Conservation (phyloP, 2,797 vertebrate species). For the Rhinatrema bivittatum region DNA sequence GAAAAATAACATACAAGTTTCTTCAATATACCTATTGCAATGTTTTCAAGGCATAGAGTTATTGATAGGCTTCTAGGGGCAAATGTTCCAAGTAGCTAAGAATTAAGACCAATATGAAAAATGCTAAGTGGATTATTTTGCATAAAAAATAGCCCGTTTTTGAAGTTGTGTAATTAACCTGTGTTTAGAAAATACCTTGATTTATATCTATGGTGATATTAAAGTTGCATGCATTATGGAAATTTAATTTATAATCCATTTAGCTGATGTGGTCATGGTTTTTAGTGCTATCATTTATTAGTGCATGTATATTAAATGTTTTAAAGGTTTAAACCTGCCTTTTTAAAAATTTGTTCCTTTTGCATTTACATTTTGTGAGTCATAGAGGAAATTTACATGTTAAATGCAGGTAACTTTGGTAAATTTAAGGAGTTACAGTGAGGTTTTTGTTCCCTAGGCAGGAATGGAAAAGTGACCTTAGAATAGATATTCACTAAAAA, state of each 20-base stretch:
- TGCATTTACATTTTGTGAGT: constrained; percentile 86
- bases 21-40: constrained; percentile 76
- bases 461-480: constrained; percentile 53
- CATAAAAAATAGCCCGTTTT: constrained; percentile 95
- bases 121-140: constrained; percentile 98
- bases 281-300: constrained; percentile 97
- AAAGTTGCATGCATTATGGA: constrained; percentile 97
- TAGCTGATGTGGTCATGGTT: constrained; percentile 95
- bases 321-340: constrained; percentile 73
- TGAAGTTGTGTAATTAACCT: constrained; percentile 93
- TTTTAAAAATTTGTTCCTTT: too few species aligned
- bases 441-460: constrained; percentile 50
- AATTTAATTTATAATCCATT: constrained; percentile 99
- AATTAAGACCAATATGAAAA: constrained; percentile 66
- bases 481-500: constrained; percentile 20
- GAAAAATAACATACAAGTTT: constrained; percentile 77
- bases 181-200: constrained; percentile 98
- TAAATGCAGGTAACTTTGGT: constrained; percentile 68
- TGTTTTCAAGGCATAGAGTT: constrained; percentile 70
- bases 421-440: constrained; percentile 48
- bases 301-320: constrained; percentile 87
- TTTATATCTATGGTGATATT: constrained; percentile 88
- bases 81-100: constrained; percentile 58
- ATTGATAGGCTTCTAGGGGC: constrained; percentile 87
- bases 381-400: constrained; percentile 80